phyloP scores from a whole-genome alignment of 2,888 invertebrate species.

The Sphecodes monilicornis region DNA sequence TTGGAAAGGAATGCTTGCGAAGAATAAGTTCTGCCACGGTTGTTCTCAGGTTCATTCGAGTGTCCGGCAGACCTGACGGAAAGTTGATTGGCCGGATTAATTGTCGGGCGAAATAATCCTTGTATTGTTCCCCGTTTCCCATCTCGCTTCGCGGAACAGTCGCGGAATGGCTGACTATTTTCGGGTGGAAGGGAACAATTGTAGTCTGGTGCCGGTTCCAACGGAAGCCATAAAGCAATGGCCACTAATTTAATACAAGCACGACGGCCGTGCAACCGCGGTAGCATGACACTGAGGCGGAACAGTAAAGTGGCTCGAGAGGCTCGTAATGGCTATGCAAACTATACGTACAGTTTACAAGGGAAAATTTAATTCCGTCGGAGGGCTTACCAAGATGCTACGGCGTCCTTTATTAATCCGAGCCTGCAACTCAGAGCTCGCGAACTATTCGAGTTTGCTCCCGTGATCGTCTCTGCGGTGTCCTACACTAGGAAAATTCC shows the following conservation, averaged over 20 bases:
- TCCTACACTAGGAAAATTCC: not conserved
- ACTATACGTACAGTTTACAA: constrained; percentile 64
- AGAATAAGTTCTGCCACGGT: not conserved
- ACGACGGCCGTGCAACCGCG: constrained; percentile 37
- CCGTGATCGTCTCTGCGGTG: constrained; percentile 7
- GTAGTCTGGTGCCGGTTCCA: not conserved
- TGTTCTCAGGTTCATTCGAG: not conserved
- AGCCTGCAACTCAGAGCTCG: constrained; percentile 21
- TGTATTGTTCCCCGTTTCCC: not conserved
- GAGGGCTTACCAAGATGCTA: constrained; percentile 44
- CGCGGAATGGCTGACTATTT: constrained; percentile 25
- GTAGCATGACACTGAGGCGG: constrained; percentile 42
- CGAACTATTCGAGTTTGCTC: not conserved
- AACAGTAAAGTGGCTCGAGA: constrained; percentile 59
- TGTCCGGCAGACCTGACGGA: not conserved
- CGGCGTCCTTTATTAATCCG: constrained; percentile 47
- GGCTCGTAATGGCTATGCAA: constrained; percentile 62
- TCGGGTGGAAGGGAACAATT: constrained; percentile 26
- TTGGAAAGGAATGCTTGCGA: not conserved
- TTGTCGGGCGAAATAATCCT: not conserved
- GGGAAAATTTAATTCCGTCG: constrained; percentile 62
- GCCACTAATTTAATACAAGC: constrained; percentile 59
- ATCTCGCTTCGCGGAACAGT: not conserved
- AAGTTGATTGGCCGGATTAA: not conserved
- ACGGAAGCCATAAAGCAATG: constrained; percentile 56